A percentile compares a stretch with the other conserved stretches of the same genome.
Evolutionary conservation across 1,140 invertebrate species (phyloP).

Genomic region (Drosophila seguyi): DNA sequence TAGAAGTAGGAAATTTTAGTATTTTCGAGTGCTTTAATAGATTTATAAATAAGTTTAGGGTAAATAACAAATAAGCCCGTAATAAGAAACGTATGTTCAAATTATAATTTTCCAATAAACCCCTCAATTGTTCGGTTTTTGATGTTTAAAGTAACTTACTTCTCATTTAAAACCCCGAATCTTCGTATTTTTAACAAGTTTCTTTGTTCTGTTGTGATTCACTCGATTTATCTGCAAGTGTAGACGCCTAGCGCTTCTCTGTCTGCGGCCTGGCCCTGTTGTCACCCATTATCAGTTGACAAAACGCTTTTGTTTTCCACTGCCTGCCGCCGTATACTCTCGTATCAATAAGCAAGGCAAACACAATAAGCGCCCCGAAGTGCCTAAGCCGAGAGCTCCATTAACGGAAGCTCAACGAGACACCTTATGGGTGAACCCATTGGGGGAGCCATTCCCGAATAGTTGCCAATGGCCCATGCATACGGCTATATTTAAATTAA

Average conservation of each 20-base stretch:
- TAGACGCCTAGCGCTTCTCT: slow-evolving; percentile 32
- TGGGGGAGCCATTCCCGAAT: slow-evolving; percentile 24
- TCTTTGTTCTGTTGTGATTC: slow-evolving; percentile 18
- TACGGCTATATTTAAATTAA: slow-evolving; percentile 39
- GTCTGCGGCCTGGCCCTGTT: slow-evolving; percentile 38
- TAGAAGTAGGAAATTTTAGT: rapidly evolving
- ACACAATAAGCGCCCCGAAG: slow-evolving; percentile 45
- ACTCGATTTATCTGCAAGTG: slow-evolving; percentile 10
- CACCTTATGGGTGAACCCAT: slow-evolving; percentile 26
- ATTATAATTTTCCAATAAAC: background rate
- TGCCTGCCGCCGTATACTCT: slow-evolving; percentile 29
- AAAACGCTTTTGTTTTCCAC: slow-evolving; percentile 65
- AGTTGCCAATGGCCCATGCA: slow-evolving; percentile 36
- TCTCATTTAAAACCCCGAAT: background rate
- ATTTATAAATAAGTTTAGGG: background rate
- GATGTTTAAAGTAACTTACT: background rate
- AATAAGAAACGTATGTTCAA: background rate
- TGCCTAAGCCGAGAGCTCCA: slow-evolving; percentile 52
- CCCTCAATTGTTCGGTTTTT: background rate
- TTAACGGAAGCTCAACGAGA: slow-evolving; percentile 46
- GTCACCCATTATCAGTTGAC: slow-evolving; percentile 76
- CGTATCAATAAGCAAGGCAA: slow-evolving; percentile 44
- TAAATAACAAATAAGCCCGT: background rate
- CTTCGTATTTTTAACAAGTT: background rate
- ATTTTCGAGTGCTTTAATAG: background rate